These are phyloP conservation scores for Callithrix jacchus DNA, from an alignment of 2,113 vertebrate species.

Conservation along the genomic window DNA sequence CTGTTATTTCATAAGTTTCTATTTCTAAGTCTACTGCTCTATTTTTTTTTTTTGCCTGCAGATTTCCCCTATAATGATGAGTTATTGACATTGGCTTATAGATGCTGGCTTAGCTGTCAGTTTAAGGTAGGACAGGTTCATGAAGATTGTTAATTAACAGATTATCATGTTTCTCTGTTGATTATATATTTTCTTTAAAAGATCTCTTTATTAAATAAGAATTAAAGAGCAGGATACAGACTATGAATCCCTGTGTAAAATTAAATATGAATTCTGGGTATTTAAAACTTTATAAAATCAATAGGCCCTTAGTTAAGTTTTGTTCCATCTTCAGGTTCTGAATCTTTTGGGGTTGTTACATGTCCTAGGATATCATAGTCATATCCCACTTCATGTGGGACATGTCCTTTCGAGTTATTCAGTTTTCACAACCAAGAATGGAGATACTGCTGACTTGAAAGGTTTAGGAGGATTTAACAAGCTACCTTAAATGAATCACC, in stretches of 20 bases:
- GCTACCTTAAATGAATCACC: neutral
- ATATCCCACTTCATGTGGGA: neutral
- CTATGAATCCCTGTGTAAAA: neutral
- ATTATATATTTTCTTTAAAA: neutral
- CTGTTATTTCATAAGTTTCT: neutral
- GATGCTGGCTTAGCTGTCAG: neutral
- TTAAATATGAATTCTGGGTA: neutral
- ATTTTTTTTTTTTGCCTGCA: neutral
- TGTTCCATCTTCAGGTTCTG: neutral
- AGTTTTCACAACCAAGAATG: neutral
- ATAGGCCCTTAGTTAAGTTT: neutral
- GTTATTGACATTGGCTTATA: neutral
- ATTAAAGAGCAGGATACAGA: neutral
- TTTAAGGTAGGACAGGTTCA: neutral
- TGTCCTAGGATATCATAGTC: neutral
- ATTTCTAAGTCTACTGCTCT: neutral
- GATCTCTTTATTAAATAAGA: neutral
- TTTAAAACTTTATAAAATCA: constrained; percentile 9
- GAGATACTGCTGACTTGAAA: neutral
- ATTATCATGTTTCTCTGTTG: neutral
- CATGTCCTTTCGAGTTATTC: neutral
- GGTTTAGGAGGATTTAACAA: neutral
- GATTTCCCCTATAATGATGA: neutral
- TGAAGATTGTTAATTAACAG: neutral
- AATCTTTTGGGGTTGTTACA: neutral